These are phyloP conservation scores for Athalia rosae DNA, from an alignment of 2,888 invertebrate species.

Conservation along the genomic window DNA sequence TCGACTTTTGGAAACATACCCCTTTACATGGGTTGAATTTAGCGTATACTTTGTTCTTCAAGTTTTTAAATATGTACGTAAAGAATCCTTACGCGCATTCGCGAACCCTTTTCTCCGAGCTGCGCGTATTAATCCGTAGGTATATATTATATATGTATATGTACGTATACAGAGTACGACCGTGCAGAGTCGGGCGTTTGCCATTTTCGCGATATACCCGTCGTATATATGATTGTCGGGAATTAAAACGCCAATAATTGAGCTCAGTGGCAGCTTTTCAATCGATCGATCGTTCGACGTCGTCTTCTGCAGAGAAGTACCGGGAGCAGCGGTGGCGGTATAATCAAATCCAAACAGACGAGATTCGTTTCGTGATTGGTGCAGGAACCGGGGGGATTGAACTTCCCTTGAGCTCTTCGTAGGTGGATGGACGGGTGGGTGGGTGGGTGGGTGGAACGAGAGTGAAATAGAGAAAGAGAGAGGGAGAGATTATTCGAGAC, in stretches of 20 bases:
- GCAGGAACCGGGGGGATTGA: not conserved
- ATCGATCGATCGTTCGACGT: conserved; percentile 15
- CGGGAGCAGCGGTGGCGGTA: not conserved
- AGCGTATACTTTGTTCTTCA: no score
- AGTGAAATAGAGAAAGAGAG: not conserved
- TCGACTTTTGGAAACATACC: no score
- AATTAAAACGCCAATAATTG: conserved; percentile 11
- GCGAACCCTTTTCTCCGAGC: no score
- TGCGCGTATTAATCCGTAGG: no score
- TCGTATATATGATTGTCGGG: conserved; percentile 1
- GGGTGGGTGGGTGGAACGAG: not conserved
- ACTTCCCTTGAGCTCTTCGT: not conserved
- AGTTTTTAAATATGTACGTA: no score
- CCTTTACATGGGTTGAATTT: no score
- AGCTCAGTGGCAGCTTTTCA: conserved; percentile 9
- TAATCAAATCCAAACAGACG: conserved; percentile 39
- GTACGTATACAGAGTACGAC: no score
- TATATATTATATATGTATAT: no score
- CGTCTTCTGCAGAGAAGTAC: not conserved
- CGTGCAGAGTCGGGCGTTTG: not conserved
- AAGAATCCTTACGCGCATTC: no score
- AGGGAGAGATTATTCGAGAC: not conserved
- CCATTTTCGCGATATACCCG: not conserved
- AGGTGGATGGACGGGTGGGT: no score
- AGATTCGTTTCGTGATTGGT: conserved; percentile 31